Percentiles rank a stretch among this genome's conserved stretches.
phyloP scores from a whole-genome alignment of 2,888 invertebrate species.

The Macropis europaea region DNA sequence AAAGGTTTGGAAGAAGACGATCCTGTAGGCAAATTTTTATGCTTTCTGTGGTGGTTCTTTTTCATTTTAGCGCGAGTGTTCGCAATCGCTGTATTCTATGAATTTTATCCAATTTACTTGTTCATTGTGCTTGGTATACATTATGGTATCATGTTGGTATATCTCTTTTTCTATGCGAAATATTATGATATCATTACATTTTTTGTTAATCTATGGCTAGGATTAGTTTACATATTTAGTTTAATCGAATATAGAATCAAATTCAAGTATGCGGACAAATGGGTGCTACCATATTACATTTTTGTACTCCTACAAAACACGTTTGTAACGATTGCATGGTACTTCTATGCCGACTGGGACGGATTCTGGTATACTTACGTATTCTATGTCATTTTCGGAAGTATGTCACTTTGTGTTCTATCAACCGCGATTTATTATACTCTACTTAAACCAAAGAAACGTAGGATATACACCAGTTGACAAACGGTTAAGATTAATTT shows the following conservation, averaged over 20 bases:
- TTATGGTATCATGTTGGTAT: constrained; percentile 84
- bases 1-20: constrained; percentile 89
- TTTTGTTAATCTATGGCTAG: constrained; percentile 83
- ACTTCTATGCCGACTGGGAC: constrained; percentile 81
- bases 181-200: constrained; percentile 81
- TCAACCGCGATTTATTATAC: constrained; percentile 71
- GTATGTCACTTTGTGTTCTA: constrained; percentile 76
- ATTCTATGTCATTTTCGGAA: constrained; percentile 83
- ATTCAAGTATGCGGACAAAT: constrained; percentile 86
- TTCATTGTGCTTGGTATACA: constrained; percentile 83
- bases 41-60: constrained; percentile 89
- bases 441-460: constrained; percentile 74
- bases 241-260: constrained; percentile 90
- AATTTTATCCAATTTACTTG: constrained; percentile 82
- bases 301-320: constrained; percentile 86
- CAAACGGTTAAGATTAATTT: constrained; percentile 33
- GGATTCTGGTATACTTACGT: constrained; percentile 88
- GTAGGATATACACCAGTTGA: constrained; percentile 68
- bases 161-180: constrained; percentile 85
- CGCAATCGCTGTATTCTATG: constrained; percentile 86
- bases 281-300: constrained; percentile 86
- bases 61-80: constrained; percentile 88
- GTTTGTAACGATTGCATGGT: constrained; percentile 87
- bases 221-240: constrained; percentile 88
- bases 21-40: constrained; percentile 84